A percentile compares a stretch with the other conserved stretches of the same genome.
phyloP scores from a whole-genome alignment of 2,113 vertebrate genomes.

The Onychostruthus taczanowskii region DNA sequence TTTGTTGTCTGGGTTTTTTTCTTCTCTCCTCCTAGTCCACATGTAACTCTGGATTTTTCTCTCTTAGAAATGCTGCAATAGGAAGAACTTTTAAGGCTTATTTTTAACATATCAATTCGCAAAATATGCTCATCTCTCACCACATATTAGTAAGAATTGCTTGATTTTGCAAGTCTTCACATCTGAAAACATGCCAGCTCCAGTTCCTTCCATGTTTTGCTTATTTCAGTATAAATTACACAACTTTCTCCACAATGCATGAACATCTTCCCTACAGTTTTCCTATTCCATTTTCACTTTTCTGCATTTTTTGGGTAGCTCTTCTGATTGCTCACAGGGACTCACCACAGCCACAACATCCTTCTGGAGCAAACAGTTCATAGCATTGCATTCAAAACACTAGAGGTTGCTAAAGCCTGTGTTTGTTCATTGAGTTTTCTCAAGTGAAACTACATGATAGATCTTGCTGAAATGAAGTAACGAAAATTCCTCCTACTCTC shows the following conservation, averaged over 20 bases:
- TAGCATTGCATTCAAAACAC: neutral
- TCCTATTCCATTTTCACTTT: neutral
- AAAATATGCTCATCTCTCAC: neutral
- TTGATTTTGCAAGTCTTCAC: neutral
- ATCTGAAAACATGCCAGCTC: neutral
- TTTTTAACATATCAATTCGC: neutral
- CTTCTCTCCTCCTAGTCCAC: neutral
- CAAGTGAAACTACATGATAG: neutral
- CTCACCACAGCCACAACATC: neutral
- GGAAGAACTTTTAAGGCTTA: neutral
- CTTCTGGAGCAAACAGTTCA: neutral
- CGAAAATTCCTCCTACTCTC: neutral
- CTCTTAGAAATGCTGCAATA: neutral
- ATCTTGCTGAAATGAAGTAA: neutral
- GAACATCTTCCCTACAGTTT: neutral
- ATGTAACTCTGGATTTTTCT: neutral
- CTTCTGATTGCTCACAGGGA: neutral
- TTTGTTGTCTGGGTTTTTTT: neutral
- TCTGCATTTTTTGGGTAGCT: neutral
- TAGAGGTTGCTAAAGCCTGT: conserved; percentile 27
- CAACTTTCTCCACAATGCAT: neutral
- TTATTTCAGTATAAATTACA: neutral
- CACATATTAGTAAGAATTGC: neutral
- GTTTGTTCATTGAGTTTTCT: neutral
- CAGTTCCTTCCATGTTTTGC: neutral